Evolutionary conservation across 1,140 invertebrate species (phyloP), one percentile per base, ranked within the genome.

Genomic region (Gonioctena quinquepunctata): DNA sequence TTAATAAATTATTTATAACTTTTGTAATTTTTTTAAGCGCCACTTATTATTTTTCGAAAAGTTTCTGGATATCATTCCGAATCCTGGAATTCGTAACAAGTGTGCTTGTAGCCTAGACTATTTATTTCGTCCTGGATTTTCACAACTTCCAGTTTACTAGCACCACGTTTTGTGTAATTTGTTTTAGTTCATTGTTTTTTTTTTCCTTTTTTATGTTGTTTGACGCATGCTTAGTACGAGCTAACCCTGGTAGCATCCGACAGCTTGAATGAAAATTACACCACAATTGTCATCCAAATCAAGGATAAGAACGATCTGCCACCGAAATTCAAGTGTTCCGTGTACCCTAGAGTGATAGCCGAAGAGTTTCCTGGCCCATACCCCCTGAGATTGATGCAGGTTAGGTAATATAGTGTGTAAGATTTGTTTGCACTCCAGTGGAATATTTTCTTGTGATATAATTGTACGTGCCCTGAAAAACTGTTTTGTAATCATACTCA

Each of bases 161-260:
- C 48, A 49, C 48, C 48, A 49, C 18, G 28, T 11, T 48, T 62
- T n/a, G 16, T 54, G 42, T 65, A 23, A 13, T 54, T 21, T 65
- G 22, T 23, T 0, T 60, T 60, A 28, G 6, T 68, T 22, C 19
- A 19, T 26, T 60, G 61, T 33, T 42, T 49, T 21, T 65, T 68
- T 57, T 22, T 60, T 60, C 21, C 27, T 69, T 70, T 70, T 71
- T 76, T 70, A 64, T 19, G 23, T 71, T 70, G 72, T 76, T 72
- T 75, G 71, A 71, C 65, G 71, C 75, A 76, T 77, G 70, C 70
- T 75, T 83, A 94, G 93, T 95, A 94, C 87, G 92, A 93, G 84
- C 86, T 95, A 85, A 92, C 91, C 76, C 87, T 95, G 87, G 92
- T 94, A 76, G 93, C 93, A 52, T 94, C 93, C 62, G 93, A 95